phyloP scores from a whole-genome alignment of 2,797 vertebrate species.

The Manis crassicaudata region DNA sequence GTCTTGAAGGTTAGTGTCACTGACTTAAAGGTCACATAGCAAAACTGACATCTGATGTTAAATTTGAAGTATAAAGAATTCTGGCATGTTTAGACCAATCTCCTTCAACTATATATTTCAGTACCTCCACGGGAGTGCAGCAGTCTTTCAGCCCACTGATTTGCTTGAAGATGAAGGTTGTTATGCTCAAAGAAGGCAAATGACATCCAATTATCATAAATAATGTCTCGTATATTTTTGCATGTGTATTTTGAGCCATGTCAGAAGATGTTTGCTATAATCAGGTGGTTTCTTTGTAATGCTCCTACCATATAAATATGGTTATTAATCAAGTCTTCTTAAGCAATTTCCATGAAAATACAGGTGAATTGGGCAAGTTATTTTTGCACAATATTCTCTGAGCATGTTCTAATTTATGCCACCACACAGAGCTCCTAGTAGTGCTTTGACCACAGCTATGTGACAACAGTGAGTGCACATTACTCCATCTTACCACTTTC shows the following conservation, averaged over 20 bases:
- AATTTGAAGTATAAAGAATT: constrained; percentile 21
- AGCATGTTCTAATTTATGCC: not conserved
- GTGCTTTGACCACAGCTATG: too few relatives aligned
- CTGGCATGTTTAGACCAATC: not conserved
- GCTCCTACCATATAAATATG: not conserved
- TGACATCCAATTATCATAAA: not conserved
- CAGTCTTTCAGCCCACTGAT: not conserved
- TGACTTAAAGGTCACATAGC: not conserved
- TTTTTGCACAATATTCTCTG: not conserved
- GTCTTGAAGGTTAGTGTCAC: not conserved
- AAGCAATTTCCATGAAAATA: not conserved
- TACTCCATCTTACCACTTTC: not conserved
- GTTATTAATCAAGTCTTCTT: not conserved
- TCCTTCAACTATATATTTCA: not conserved
- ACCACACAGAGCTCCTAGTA: not conserved
- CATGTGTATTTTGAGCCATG: not conserved
- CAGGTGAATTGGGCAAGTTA: not conserved
- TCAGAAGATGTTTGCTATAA: constrained; percentile 27
- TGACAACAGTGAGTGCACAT: too few relatives aligned
- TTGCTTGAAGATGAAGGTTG: not conserved
- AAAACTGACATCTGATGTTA: not conserved
- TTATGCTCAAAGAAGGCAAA: not conserved
- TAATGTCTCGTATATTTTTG: not conserved
- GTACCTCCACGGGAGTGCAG: not conserved
- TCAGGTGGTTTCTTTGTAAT: not conserved